phyloP scores from a whole-genome alignment of 1,140 invertebrate species.

The Meloidogyne floridensis region DNA sequence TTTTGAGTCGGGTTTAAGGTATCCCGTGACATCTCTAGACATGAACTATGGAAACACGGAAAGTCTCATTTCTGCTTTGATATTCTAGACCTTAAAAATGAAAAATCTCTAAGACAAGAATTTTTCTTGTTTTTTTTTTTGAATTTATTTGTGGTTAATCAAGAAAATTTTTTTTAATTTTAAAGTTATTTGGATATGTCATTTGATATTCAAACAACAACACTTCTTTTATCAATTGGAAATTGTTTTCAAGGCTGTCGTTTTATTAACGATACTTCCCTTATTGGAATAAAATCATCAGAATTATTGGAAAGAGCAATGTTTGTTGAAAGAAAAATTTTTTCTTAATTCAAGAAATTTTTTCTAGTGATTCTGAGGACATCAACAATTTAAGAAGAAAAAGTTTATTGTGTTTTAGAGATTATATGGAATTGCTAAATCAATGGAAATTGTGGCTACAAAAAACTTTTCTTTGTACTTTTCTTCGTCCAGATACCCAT shows the following conservation, averaged over 20 bases:
- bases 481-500: constrained; percentile 29
- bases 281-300: constrained; percentile 39
- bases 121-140: neutral
- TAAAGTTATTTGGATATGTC: constrained; percentile 43
- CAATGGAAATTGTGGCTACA: constrained; percentile 21
- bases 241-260: constrained; percentile 45
- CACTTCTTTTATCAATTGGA: constrained; percentile 37
- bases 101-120: neutral
- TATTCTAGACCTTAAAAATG: no score
- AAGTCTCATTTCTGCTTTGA: no score
- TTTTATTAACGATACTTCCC: constrained; percentile 35
- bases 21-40: no score
- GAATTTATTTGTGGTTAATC: neutral
- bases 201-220: constrained; percentile 45
- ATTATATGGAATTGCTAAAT: constrained; percentile 44
- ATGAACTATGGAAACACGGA: no score
- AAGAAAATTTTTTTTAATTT: constrained; percentile 15
- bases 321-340: constrained; percentile 20
- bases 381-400: constrained; percentile 33
- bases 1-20: no score
- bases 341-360: constrained; percentile 28
- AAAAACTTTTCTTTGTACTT: constrained; percentile 35
- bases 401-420: constrained; percentile 42
- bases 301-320: constrained; percentile 45
- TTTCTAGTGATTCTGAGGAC: constrained; percentile 37